Base-by-base conservation (phyloP, 1,140 invertebrate genomes). In the Varroa destructor region DNA sequence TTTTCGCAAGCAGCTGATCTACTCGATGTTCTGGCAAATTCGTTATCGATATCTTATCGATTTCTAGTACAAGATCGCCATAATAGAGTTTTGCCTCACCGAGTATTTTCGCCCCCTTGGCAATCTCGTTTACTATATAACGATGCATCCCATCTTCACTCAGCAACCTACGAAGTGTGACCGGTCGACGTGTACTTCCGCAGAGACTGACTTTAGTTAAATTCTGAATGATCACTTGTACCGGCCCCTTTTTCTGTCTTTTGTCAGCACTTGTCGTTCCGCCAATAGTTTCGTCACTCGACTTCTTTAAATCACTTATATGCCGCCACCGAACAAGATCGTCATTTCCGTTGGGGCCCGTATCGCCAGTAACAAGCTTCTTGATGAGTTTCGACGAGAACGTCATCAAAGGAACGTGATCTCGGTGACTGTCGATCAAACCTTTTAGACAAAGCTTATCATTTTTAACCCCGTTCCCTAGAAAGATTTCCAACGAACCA, bases 141-240 rank as follows among this genome's bases (percentile, higher is more conserved):
- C 61, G 61, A 46, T 67, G 46, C 12, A 67, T 67, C 1, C 61
- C 61, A 67, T 67, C 61, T 46, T 67, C 61, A 37, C 61, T 43
- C 3, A 67, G 37, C 37, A 67, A 8, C 14, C 61, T 12, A 12
- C 46, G 61, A 10, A 67, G 12, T 14, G 10, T 46, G 10, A 67
- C 14, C 46, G 46, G 4, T 51, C 46, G 46, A 36, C 40, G 46
- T 51, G 3, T 3, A 12, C 12, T 37, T 40, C 14, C 37, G 61
- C 12, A 67, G 2, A 2, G 40, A 67, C 2, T 40, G 40, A 43
- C 10, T 67, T 8, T 40, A 37, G 37, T 67, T 12, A 40, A 40
- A 67, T 67, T 37, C 61, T 67, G 61, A 2, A 67, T 40, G 61
- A 67, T 67, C 61, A 67, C 61, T 46, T 67, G 61, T 40, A 25